A percentile compares a stretch with the other conserved stretches of the same genome.
phyloP scores from a whole-genome alignment of 2,113 vertebrate species.

The Orcinus orca region DNA sequence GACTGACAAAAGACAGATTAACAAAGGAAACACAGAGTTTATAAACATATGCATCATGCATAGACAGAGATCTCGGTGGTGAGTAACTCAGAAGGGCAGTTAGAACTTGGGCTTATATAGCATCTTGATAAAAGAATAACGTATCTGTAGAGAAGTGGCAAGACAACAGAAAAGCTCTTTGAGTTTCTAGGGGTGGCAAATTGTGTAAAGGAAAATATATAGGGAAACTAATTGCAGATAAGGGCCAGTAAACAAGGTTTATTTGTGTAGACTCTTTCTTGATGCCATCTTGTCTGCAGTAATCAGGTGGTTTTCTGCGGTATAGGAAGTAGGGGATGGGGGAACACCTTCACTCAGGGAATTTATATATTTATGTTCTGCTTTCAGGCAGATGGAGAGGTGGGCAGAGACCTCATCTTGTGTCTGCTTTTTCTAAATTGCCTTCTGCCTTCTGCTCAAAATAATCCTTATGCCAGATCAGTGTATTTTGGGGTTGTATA shows the following conservation, averaged over 20 bases:
- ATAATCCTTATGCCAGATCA: neutral
- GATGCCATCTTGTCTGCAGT: neutral
- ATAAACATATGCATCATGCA: neutral
- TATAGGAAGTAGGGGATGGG: neutral
- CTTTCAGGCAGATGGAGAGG: neutral
- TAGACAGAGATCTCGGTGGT: neutral
- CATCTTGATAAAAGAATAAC: neutral
- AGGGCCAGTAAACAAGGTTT: neutral
- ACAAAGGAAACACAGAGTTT: neutral
- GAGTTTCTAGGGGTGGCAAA: neutral
- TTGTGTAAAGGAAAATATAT: neutral
- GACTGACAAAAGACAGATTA: neutral
- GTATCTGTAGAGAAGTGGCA: neutral
- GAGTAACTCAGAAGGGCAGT: neutral
- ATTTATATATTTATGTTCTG: neutral
- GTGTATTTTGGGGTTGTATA: neutral
- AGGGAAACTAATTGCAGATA: neutral
- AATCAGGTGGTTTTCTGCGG: neutral
- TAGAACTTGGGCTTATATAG: neutral
- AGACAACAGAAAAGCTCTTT: neutral
- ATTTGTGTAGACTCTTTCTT: neutral
- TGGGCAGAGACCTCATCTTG: neutral
- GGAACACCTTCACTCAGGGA: neutral
- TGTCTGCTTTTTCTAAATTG: neutral
- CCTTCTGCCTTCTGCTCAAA: neutral